Percentiles rank a stretch among this genome's conserved stretches.
Evolutionary conservation across 2,113 vertebrate species (phyloP).

Genomic region (Myotis yumanensis): DNA sequence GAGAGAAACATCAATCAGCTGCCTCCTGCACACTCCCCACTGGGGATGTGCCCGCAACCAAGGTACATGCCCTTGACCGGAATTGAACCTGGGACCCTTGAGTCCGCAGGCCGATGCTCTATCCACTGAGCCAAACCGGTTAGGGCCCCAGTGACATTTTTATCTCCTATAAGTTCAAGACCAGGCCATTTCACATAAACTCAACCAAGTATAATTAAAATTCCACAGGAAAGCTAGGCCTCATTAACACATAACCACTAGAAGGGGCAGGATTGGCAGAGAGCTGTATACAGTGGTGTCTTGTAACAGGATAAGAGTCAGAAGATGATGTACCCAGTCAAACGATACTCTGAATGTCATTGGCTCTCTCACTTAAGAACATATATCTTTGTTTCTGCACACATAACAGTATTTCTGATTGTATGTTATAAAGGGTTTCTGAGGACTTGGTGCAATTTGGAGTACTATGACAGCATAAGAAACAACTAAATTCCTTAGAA

Average conservation of each 20-base stretch:
- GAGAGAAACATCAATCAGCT: no score
- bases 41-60: no score
- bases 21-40: no score
- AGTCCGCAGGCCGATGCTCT: no score
- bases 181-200: background rate
- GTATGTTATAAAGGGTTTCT: background rate
- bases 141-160: background rate
- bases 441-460: background rate
- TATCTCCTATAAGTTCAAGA: background rate
- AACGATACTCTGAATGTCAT: background rate
- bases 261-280: background rate
- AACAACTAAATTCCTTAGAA: background rate
- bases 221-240: background rate
- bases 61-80: no score
- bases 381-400: background rate
- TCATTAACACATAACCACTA: background rate
- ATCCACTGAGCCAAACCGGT: no score
- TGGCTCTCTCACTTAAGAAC: background rate
- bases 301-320: background rate
- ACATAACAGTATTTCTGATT: background rate
- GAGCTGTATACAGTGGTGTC: background rate
- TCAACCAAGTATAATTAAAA: background rate
- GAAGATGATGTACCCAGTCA: background rate
- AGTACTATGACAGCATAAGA: background rate
- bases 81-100: no score